phyloP scores from a whole-genome alignment of 2,797 vertebrate genomes.

The Muscicapa comitata region DNA sequence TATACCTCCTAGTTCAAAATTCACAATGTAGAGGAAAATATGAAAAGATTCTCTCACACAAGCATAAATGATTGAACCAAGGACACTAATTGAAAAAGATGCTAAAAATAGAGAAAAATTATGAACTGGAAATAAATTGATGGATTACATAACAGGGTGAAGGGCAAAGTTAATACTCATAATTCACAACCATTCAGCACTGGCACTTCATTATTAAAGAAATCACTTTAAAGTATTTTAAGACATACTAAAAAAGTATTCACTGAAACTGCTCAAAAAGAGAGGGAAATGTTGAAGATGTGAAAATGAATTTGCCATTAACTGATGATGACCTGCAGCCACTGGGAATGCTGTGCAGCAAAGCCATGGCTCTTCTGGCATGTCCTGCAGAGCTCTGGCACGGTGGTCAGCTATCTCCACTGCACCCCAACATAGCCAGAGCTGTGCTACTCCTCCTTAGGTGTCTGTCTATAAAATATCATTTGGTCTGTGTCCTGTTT shows the following conservation, averaged over 20 bases:
- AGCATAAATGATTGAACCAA: background rate
- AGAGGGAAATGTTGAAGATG: background rate
- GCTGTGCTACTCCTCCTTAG: background rate
- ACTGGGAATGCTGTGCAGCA: background rate
- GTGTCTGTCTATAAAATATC: background rate
- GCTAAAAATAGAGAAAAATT: background rate
- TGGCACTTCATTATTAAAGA: background rate
- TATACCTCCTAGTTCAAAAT: background rate
- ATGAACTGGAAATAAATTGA: background rate
- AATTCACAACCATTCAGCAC: background rate
- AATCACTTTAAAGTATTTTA: background rate
- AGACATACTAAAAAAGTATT: background rate
- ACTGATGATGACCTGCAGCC: background rate
- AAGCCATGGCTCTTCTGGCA: background rate
- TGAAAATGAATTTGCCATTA: background rate
- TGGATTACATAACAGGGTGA: background rate
- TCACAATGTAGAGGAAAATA: background rate
- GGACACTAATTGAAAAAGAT: background rate
- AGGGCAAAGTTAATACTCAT: background rate
- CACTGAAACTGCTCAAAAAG: background rate
- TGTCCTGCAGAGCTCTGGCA: accelerated
- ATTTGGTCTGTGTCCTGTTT: background rate
- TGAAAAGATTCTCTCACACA: background rate
- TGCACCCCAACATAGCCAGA: background rate
- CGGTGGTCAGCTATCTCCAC: accelerated